A percentile compares a stretch with the other conserved stretches of the same genome.
These are phyloP conservation scores for Egretta garzetta DNA, from an alignment of 2,113 vertebrate species.

Conservation along the genomic window DNA sequence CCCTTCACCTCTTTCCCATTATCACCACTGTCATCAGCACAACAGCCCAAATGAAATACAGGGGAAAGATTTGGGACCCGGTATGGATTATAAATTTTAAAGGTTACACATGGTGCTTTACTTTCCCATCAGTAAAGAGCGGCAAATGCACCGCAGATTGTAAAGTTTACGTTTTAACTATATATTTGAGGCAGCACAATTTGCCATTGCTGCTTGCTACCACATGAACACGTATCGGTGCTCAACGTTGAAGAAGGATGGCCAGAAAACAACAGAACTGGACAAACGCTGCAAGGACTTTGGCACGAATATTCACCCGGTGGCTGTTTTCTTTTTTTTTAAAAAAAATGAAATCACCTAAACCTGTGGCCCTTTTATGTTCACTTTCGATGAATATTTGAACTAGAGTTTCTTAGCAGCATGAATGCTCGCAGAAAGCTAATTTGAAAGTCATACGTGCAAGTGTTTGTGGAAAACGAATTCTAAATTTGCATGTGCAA, in stretches of 20 bases:
- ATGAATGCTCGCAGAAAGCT: conserved; percentile 51
- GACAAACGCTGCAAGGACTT: not conserved
- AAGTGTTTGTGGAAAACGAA: conserved; percentile 61
- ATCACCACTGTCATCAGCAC: not conserved
- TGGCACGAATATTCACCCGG: not conserved
- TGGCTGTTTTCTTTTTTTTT: not conserved
- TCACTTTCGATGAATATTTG: conserved; percentile 50
- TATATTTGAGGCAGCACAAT: not conserved
- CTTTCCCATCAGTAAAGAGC: not conserved
- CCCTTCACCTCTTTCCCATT: not conserved
- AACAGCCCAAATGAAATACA: accelerated
- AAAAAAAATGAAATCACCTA: not conserved
- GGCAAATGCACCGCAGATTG: not conserved
- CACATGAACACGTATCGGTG: not conserved
- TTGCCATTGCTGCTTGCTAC: not conserved
- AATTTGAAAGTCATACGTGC: conserved; percentile 61
- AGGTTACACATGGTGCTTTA: not conserved
- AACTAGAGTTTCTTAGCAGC: conserved; percentile 53
- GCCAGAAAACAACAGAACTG: not conserved
- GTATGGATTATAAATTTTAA: not conserved
- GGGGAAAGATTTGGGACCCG: not conserved
- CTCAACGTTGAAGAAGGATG: not conserved
- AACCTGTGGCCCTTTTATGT: conserved; percentile 31
- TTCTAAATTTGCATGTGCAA: conserved; percentile 62
- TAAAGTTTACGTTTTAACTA: not conserved